Evolutionary conservation across 2,113 vertebrate species (phyloP).

Genomic region (Plestiodon gilberti): DNA sequence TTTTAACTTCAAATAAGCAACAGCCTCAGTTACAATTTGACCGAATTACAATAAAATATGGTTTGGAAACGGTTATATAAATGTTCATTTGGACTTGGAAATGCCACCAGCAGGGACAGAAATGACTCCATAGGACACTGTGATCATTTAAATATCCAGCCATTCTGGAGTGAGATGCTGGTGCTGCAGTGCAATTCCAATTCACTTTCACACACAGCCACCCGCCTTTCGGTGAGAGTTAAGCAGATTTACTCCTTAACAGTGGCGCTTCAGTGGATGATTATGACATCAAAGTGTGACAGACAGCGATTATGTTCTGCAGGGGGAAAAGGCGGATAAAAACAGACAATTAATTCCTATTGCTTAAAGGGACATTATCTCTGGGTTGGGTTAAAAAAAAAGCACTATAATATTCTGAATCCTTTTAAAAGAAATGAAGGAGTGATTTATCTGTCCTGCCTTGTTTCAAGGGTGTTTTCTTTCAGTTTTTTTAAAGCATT

Average conservation of each 20-base stretch:
- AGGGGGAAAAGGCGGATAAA: constrained; percentile 69
- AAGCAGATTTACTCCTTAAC: constrained; percentile 79
- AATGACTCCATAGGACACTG: constrained; percentile 44
- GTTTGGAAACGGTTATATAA: constrained; percentile 26
- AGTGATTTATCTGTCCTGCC: constrained; percentile 39
- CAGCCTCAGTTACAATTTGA: constrained; percentile 57
- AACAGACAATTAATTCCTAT: constrained; percentile 74
- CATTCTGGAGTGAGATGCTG: constrained; percentile 45
- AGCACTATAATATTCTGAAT: constrained; percentile 36
- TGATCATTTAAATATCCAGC: constrained; percentile 65
- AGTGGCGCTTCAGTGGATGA: constrained; percentile 72
- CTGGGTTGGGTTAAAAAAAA: constrained; percentile 27
- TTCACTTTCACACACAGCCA: not conserved
- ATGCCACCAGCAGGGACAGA: constrained; percentile 46
- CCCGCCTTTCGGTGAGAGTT: constrained; percentile 51
- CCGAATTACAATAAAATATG: constrained; percentile 62
- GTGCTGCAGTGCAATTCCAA: constrained; percentile 8
- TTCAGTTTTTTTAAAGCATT: constrained; percentile 40
- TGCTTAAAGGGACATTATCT: constrained; percentile 70
- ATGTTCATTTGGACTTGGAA: constrained; percentile 56
- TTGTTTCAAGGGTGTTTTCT: constrained; percentile 44
- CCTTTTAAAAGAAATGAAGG: constrained; percentile 47
- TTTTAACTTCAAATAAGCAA: constrained; percentile 51
- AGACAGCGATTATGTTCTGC: constrained; percentile 78
- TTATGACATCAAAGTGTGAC: constrained; percentile 85